phyloP scores from a whole-genome alignment of 1,140 invertebrate genomes.

The Eufriesea mexicana region DNA sequence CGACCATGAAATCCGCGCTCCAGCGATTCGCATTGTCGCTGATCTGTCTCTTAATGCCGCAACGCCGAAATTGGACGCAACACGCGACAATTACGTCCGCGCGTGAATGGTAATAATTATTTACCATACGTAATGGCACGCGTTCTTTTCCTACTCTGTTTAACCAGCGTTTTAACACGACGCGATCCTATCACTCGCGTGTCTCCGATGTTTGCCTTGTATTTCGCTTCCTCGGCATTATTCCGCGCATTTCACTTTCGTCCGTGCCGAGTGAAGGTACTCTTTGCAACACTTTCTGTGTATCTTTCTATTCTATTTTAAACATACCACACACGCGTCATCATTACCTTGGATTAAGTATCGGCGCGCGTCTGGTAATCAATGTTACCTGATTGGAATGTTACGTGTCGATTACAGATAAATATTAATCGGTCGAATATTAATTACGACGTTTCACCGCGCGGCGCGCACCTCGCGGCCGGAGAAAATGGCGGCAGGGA shows the following conservation, averaged over 20 bases:
- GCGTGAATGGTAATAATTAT: background rate
- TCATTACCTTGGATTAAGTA: conserved; percentile 35
- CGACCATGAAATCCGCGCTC: background rate
- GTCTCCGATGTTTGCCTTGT: too few relatives aligned
- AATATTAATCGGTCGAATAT: conserved; percentile 31
- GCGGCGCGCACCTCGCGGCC: too few relatives aligned
- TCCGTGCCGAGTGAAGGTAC: background rate
- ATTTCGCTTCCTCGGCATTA: background rate
- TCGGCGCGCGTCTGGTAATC: conserved; percentile 38
- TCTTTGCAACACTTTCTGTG: conserved; percentile 8
- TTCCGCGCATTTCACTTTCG: background rate
- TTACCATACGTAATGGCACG: background rate
- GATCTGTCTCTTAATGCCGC: background rate
- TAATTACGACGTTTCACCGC: conserved; percentile 26
- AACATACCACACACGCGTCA: background rate
- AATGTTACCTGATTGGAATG: conserved; percentile 49
- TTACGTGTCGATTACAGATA: conserved; percentile 35
- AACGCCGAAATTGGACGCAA: background rate
- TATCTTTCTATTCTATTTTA: conserved; percentile 32
- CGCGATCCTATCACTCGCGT: background rate
- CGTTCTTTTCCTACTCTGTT: background rate
- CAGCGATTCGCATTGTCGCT: background rate
- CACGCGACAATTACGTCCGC: background rate
- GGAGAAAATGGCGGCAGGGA: background rate
- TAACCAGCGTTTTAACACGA: background rate